These are phyloP conservation scores for Jaculus jaculus DNA, from an alignment of 2,113 vertebrate genomes.

Conservation along the genomic window DNA sequence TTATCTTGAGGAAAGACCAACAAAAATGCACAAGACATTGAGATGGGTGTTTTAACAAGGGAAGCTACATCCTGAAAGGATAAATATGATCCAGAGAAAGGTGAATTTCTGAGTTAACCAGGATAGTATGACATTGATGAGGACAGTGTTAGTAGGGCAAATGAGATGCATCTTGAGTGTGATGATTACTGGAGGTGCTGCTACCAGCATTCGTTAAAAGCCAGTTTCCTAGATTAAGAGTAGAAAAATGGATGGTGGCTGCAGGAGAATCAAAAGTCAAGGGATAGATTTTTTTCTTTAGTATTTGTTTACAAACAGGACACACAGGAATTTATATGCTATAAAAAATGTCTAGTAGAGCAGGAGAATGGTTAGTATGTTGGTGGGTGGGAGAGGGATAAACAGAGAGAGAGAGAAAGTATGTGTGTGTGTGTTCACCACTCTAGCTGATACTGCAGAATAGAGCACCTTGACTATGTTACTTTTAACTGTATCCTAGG, in stretches of 20 bases:
- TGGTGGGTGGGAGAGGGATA: neutral
- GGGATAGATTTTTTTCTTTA: conserved; percentile 15
- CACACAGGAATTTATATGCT: neutral
- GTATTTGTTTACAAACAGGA: neutral
- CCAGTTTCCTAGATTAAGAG: neutral
- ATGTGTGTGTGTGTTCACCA: neutral
- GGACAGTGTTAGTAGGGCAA: neutral
- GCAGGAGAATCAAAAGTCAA: conserved; percentile 9
- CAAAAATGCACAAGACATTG: neutral
- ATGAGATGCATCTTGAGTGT: neutral
- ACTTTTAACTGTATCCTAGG: neutral
- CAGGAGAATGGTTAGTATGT: neutral
- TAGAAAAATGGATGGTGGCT: neutral
- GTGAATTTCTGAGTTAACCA: neutral
- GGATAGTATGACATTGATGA: neutral
- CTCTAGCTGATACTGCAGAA: neutral
- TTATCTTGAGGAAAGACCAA: neutral
- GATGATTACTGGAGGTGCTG: neutral
- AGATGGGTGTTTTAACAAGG: neutral
- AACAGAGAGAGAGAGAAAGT: neutral
- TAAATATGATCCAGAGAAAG: neutral
- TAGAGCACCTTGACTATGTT: neutral
- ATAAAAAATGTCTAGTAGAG: neutral
- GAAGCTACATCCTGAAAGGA: neutral
- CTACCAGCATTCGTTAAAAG: neutral